Evolutionary conservation across 2,888 invertebrate genomes (phyloP).

Genomic region (Scrobipalpa atriplicella): DNA sequence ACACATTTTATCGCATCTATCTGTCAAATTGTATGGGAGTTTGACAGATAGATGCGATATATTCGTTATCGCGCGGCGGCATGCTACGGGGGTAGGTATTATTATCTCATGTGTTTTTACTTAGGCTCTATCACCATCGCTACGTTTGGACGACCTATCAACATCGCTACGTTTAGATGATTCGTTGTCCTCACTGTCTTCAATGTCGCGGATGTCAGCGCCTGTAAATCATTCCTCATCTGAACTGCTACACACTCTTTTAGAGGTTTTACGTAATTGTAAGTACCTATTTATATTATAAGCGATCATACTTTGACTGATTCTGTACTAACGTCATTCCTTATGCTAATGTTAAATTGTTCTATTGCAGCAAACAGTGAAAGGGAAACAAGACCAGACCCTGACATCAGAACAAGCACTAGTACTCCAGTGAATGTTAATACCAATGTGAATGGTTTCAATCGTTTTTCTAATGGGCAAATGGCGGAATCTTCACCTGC

Average conservation of each 20-base stretch:
- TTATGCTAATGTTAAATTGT: background rate
- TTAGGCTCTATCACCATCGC: background rate
- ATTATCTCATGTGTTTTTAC: background rate
- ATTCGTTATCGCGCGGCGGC: too few relatives aligned
- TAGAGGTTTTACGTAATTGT: background rate
- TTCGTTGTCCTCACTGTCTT: background rate
- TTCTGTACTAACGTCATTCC: too few relatives aligned
- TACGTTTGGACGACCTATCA: background rate
- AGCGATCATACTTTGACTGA: background rate
- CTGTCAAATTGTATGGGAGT: too few relatives aligned
- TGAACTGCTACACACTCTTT: background rate
- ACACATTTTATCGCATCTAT: too few relatives aligned
- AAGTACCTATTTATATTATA: background rate
- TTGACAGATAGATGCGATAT: too few relatives aligned
- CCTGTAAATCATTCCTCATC: background rate
- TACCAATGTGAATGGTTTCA: constrained; percentile 16
- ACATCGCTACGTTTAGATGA: constrained; percentile 5
- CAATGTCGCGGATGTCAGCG: background rate
- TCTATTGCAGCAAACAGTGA: constrained; percentile 9
- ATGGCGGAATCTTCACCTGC: background rate
- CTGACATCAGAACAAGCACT: constrained; percentile 6
- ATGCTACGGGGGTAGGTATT: too few relatives aligned
- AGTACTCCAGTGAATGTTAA: background rate
- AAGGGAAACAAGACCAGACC: background rate
- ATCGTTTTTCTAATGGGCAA: constrained; percentile 22